Evolutionary conservation across 2,888 invertebrate genomes (phyloP).

Genomic region (Pachydiplax longipennis): DNA sequence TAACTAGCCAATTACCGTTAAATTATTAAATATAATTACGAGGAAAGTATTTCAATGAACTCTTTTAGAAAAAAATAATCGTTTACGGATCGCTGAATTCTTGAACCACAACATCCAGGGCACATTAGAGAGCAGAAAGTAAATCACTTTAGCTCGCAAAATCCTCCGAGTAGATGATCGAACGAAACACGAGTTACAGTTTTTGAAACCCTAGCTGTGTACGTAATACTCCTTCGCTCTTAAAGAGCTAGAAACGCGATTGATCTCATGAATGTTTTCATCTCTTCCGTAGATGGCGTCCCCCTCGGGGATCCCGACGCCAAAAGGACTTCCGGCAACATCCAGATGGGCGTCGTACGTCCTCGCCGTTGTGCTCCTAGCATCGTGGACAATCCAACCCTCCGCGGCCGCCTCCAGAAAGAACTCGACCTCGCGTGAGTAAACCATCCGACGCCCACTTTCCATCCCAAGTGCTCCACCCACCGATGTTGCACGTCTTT

Average conservation of each 20-base stretch:
- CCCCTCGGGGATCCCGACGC: constrained; percentile 38
- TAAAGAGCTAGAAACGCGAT: not conserved
- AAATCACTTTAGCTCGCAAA: too few species aligned
- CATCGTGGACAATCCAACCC: not conserved
- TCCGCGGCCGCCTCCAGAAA: not conserved
- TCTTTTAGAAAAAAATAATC: too few species aligned
- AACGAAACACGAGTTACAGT: too few species aligned
- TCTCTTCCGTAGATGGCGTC: constrained; percentile 23
- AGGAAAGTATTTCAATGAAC: too few species aligned
- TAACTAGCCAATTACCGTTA: too few species aligned
- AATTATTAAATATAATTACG: too few species aligned
- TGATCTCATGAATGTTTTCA: not conserved
- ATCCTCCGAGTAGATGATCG: too few species aligned
- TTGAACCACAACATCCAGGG: too few species aligned
- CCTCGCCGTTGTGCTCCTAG: not conserved
- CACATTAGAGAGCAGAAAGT: too few species aligned
- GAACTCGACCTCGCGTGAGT: constrained; percentile 40
- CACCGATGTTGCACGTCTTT: not conserved
- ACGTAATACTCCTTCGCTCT: too few species aligned
- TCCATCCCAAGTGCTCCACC: not conserved
- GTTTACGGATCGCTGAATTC: too few species aligned
- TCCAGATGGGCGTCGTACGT: not conserved
- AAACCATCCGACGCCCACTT: not conserved
- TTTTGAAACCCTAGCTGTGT: too few species aligned
- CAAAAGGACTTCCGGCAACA: not conserved